Conservation (phyloP, 2,797 vertebrate genomes). For the Amblyopsis hoosieri region DNA sequence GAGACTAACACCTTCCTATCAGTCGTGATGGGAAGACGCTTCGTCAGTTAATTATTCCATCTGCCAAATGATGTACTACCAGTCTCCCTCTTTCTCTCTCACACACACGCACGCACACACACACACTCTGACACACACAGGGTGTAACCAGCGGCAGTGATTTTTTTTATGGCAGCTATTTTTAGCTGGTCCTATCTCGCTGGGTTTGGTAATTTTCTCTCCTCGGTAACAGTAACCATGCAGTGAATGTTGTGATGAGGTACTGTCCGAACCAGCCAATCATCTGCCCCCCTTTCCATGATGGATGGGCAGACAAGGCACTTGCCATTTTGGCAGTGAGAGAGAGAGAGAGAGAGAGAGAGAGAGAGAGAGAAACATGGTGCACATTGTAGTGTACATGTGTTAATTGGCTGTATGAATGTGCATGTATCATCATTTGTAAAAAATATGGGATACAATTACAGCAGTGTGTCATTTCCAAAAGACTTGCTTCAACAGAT, state of each 20-base stretch:
- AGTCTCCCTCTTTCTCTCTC: slow-evolving; percentile 21
- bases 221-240: slow-evolving; percentile 74
- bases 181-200: slow-evolving; percentile 70
- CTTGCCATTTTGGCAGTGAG: slow-evolving; percentile 35
- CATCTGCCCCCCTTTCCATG: slow-evolving; percentile 52
- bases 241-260: slow-evolving; percentile 69
- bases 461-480: slow-evolving; percentile 14
- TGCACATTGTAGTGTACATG: slow-evolving; percentile 1
- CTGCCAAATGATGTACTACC: slow-evolving; percentile 19
- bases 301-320: slow-evolving; percentile 60
- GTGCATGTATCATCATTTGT: slow-evolving; percentile 1
- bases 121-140: slow-evolving; percentile 9
- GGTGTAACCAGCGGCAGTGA: slow-evolving; percentile 56
- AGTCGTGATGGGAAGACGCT: slow-evolving; percentile 45
- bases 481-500: too few relatives aligned
- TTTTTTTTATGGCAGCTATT: slow-evolving; percentile 74
- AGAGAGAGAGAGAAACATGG: slow-evolving; percentile 1
- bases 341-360: neutral
- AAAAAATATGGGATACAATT: too few relatives aligned
- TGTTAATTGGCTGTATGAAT: slow-evolving; percentile 6
- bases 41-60: slow-evolving; percentile 62
- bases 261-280: slow-evolving; percentile 61
- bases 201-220: slow-evolving; percentile 73
- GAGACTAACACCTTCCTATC: slow-evolving; percentile 42
- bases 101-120: neutral